Conservation (phyloP, 2,888 invertebrate genomes). For the Hylaea fasciaria region DNA sequence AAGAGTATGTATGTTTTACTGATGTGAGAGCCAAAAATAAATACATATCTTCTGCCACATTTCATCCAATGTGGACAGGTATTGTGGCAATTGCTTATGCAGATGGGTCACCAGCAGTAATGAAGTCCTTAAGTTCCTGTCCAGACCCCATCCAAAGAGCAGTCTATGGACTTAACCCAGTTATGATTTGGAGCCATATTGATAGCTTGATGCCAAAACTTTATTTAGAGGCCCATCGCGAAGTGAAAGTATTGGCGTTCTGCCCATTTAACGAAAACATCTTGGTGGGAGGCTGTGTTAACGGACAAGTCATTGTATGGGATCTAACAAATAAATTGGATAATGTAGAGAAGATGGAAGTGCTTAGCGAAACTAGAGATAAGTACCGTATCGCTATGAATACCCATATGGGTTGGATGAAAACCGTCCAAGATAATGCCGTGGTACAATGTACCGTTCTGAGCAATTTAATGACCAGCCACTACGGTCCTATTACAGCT, state of each 20-base stretch:
- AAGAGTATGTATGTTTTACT: conserved; percentile 87
- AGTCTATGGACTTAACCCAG: conserved; percentile 86
- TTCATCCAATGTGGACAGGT: conserved; percentile 90
- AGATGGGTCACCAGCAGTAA: conserved; percentile 80
- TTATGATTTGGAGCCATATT: conserved; percentile 90
- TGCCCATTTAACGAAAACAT: conserved; percentile 89
- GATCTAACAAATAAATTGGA: conserved; percentile 87
- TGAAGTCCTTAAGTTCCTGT: conserved; percentile 68
- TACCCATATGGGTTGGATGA: conserved; percentile 89
- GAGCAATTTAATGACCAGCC: conserved; percentile 86
- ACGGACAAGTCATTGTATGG: conserved; percentile 90
- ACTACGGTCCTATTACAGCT: conserved; percentile 86
- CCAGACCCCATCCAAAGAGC: conserved; percentile 82
- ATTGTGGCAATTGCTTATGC: conserved; percentile 88
- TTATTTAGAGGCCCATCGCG: conserved; percentile 87
- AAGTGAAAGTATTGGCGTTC: conserved; percentile 87
- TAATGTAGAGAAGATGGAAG: conserved; percentile 86
- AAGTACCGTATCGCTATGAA: conserved; percentile 86
- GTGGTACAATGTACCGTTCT: conserved; percentile 85
- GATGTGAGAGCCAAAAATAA: conserved; percentile 88
- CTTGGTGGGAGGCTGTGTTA: conserved; percentile 88
- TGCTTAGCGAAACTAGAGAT: conserved; percentile 86
- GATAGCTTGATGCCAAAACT: conserved; percentile 89
- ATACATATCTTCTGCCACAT: conserved; percentile 86
- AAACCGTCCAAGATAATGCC: conserved; percentile 84